phyloP scores from a whole-genome alignment of 2,888 invertebrate genomes.

The Heliconius charithonia region DNA sequence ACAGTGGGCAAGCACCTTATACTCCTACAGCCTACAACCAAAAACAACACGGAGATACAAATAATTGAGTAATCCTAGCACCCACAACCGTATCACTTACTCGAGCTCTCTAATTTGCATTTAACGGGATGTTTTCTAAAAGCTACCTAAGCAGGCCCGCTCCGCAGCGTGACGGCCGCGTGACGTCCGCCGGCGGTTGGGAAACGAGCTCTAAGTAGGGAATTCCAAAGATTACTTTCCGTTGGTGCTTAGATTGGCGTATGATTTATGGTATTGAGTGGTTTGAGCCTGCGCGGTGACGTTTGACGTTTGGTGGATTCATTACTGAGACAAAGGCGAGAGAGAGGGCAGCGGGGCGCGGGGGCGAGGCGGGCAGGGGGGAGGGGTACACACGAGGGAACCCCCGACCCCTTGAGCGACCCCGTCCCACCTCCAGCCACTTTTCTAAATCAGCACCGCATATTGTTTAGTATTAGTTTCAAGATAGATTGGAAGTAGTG shows the following conservation, averaged over 20 bases:
- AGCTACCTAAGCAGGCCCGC: conserved; percentile 70
- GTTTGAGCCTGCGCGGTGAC: conserved; percentile 75
- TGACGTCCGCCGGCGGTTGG: not conserved
- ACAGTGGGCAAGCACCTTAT: too few species aligned
- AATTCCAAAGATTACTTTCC: conserved; percentile 60
- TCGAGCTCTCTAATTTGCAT: conserved; percentile 73
- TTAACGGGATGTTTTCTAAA: conserved; percentile 72
- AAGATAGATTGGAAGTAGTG: conserved; percentile 30
- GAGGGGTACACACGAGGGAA: conserved; percentile 54
- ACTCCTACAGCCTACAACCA: not conserved
- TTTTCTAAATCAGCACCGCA: conserved; percentile 80
- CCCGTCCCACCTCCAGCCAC: conserved; percentile 63
- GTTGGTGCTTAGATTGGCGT: conserved; percentile 60
- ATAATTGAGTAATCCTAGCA: conserved; percentile 62
- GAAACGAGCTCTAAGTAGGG: conserved; percentile 42
- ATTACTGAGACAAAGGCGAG: conserved; percentile 80
- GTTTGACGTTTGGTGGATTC: conserved; percentile 81
- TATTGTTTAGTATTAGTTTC: conserved; percentile 67
- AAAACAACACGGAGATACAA: conserved; percentile 28
- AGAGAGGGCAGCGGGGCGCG: conserved; percentile 49
- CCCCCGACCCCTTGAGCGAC: conserved; percentile 48
- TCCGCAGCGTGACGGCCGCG: conserved; percentile 41
- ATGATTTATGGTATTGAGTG: conserved; percentile 69
- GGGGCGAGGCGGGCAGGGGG: conserved; percentile 45
- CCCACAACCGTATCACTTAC: conserved; percentile 64